Percentiles rank a stretch among this genome's conserved stretches.
phyloP scores from a whole-genome alignment of 2,888 invertebrate species.

The Synergus gifuensis region DNA sequence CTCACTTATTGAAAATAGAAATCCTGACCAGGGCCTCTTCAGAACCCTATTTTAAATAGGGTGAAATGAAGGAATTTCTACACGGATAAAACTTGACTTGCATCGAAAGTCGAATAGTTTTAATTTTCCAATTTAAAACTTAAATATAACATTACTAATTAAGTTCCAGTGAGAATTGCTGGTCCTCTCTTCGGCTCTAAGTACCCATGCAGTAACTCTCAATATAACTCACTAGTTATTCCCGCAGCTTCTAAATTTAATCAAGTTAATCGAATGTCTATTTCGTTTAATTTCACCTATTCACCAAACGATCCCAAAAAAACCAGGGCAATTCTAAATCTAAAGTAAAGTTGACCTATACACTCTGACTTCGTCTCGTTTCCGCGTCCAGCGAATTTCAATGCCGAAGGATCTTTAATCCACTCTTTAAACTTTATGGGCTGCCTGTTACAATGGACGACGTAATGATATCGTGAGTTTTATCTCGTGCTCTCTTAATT shows the following conservation, averaged over 20 bases:
- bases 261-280: not conserved
- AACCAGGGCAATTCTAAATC: conserved; percentile 25
- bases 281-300: not conserved
- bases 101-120: too few species aligned
- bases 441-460: conserved; percentile 57
- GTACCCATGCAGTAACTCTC: not conserved
- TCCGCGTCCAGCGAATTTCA: not conserved
- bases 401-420: conserved; percentile 54
- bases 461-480: conserved; percentile 59
- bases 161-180: not conserved
- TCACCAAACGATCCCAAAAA: conserved; percentile 6
- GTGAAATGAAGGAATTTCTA: too few species aligned
- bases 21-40: too few species aligned
- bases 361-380: not conserved
- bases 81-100: too few species aligned
- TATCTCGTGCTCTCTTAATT: conserved; percentile 58
- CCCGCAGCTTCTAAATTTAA: not conserved
- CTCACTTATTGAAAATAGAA: too few species aligned
- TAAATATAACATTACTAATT: not conserved
- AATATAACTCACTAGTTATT: not conserved
- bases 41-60: too few species aligned
- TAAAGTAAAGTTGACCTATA: not conserved
- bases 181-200: not conserved
- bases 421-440: conserved; percentile 60
- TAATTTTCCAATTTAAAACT: not conserved